A percentile compares a stretch with the other conserved stretches of the same genome.
Conservation (phyloP, 1,140 invertebrate species). For the Drosophila suzukii region DNA sequence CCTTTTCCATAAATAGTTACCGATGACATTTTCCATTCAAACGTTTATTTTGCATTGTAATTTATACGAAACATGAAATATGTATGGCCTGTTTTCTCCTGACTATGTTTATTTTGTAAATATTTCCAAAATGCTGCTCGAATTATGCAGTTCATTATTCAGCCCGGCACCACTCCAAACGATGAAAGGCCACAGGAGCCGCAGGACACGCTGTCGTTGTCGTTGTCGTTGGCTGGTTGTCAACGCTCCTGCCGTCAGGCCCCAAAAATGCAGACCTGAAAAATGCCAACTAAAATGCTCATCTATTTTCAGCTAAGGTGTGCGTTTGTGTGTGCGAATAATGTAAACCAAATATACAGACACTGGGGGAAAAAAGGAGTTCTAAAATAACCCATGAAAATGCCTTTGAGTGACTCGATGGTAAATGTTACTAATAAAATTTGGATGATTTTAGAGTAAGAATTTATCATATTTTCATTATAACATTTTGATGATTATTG, state of each 20-base stretch:
- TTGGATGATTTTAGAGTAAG: no score
- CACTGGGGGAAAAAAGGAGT: background rate
- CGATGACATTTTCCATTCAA: conserved; percentile 20
- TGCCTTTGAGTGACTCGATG: background rate
- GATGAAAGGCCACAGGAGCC: conserved; percentile 34
- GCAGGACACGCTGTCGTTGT: conserved; percentile 31
- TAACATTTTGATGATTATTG: no score
- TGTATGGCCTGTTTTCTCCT: background rate
- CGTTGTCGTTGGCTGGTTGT: conserved; percentile 9
- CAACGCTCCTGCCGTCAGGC: conserved; percentile 28
- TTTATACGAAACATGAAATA: conserved; percentile 23
- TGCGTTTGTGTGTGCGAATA: conserved; percentile 7
- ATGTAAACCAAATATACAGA: conserved; percentile 31
- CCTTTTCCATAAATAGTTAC: conserved; percentile 18
- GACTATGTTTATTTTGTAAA: conserved; percentile 31
- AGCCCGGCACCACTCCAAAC: conserved; percentile 3
- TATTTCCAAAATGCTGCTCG: conserved; percentile 34
- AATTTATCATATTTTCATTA: no score
- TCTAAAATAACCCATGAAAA: background rate
- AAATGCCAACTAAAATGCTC: conserved; percentile 45
- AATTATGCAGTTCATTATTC: conserved; percentile 57
- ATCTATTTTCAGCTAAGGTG: conserved; percentile 31
- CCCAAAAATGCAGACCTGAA: conserved; percentile 58
- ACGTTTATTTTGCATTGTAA: conserved; percentile 32
- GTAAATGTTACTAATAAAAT: background rate